Base-by-base conservation (phyloP, 2,888 invertebrate genomes). In the Tetragonula carbonaria region DNA sequence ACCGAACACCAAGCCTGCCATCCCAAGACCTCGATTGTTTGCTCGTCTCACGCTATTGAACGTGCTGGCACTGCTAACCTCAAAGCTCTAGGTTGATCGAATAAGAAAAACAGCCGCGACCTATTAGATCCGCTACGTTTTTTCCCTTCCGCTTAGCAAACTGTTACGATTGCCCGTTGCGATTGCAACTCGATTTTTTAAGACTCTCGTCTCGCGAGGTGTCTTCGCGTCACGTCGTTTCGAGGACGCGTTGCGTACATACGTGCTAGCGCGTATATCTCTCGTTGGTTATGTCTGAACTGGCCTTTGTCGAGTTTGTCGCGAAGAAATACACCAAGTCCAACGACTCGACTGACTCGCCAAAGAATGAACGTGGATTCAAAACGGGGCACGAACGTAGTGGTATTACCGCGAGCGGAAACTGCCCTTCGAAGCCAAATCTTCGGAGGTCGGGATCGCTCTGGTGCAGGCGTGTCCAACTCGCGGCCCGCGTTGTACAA, bases 51-150 rank as follows among this genome's bases (percentile, higher is more conserved):
- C 71, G 57, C 73, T 50, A 66, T 28, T 67, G 80, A 82, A 23
- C 50, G n/a, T 16, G 53, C 23, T 28, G 51, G 72, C 38, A 67
- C 81, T 72, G 82, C 14, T 72, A 76, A 81, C 81, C 82, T 81
- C 82, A 67, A 73, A 72, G 67, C 72, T 53, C 45, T 14, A 8
- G 21, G 28, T 28, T 28, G 38, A 62, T 57, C 55, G 59, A 73
- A 16, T 75, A 23, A 66, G 59, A 68, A 67, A 28, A 67, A 53
- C 8, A 72, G 51, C 28, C 53, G 14, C 66, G 51, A 62, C 38
- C 53, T n/a, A 76, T 83, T 76, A 81, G 82, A 76, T 75, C 50
- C 72, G 81, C 45, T 70, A 59, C 33, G 59, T 80, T 81, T 53
- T 81, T 67, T 45, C 11, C 33, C 74, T 57, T 62, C n/a, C 16